Percentiles rank a stretch among this genome's conserved stretches.
phyloP scores from a whole-genome alignment of 2,113 vertebrate genomes.

The Thymallus thymallus region DNA sequence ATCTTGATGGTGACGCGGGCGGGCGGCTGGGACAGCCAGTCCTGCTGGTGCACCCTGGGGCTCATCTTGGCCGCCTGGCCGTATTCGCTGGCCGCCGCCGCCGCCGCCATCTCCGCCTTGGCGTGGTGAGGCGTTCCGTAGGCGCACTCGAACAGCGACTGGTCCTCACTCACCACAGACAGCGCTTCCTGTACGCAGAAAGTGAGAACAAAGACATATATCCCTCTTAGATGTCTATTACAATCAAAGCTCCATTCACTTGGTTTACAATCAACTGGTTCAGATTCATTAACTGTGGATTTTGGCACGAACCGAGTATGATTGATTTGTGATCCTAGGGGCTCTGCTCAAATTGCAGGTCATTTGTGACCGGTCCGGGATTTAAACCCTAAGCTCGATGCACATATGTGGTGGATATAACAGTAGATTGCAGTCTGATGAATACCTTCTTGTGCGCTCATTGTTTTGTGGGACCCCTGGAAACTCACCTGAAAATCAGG shows the following conservation, averaged over 20 bases:
- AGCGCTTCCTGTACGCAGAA: slow-evolving; percentile 77
- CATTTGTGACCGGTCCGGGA: background rate
- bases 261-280: background rate
- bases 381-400: slow-evolving; percentile 5
- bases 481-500: slow-evolving; percentile 12
- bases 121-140: slow-evolving; percentile 81
- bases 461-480: background rate
- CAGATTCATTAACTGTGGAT: slow-evolving; percentile 6
- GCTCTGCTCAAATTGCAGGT: background rate
- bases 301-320: background rate
- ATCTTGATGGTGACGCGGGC: slow-evolving; percentile 87
- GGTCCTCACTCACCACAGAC: slow-evolving; percentile 88
- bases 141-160: slow-evolving; percentile 85
- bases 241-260: background rate
- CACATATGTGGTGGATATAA: background rate
- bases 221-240: background rate
- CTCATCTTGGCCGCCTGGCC: slow-evolving; percentile 86
- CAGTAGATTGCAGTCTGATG: background rate
- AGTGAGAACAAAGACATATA: background rate
- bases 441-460: slow-evolving; percentile 4
- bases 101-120: slow-evolving; percentile 86
- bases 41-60: slow-evolving; percentile 82
- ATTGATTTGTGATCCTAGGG: background rate
- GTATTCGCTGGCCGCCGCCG: slow-evolving; percentile 84
- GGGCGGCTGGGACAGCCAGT: slow-evolving; percentile 82